Percentiles rank a stretch among this genome's conserved stretches.
phyloP scores from a whole-genome alignment of 2,888 invertebrate species.

The Oxyteleia sp. region DNA sequence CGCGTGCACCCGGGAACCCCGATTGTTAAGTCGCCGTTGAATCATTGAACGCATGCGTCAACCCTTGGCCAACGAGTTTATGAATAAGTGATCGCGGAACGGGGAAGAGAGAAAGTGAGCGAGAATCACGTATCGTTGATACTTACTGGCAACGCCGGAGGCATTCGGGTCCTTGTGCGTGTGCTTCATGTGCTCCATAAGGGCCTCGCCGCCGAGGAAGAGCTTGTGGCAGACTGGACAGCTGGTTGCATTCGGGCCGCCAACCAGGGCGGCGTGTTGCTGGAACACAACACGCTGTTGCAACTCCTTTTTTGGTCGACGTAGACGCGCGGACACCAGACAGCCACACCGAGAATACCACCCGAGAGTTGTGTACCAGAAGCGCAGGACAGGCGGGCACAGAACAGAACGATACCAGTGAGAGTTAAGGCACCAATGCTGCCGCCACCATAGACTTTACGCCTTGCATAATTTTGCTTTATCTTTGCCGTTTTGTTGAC shows the following conservation, averaged over 20 bases:
- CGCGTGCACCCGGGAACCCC: slow-evolving; percentile 46
- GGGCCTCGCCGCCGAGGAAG: slow-evolving; percentile 96
- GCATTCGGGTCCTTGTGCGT: slow-evolving; percentile 97
- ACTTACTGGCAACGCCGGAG: slow-evolving; percentile 96
- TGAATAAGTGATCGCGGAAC: slow-evolving; percentile 68
- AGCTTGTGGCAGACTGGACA: slow-evolving; percentile 98
- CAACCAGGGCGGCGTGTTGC: slow-evolving; percentile 97
- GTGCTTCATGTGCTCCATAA: slow-evolving; percentile 98
- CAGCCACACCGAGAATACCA: slow-evolving; percentile 81
- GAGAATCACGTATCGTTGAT: slow-evolving; percentile 78
- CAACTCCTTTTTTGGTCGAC: slow-evolving; percentile 90
- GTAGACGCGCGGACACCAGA: slow-evolving; percentile 77
- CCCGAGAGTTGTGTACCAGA: slow-evolving; percentile 82
- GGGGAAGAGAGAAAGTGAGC: slow-evolving; percentile 73
- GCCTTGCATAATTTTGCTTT: slow-evolving; percentile 76
- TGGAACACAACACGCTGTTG: slow-evolving; percentile 98
- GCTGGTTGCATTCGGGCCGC: slow-evolving; percentile 96
- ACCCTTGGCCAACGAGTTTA: slow-evolving; percentile 72
- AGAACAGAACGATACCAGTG: slow-evolving; percentile 85
- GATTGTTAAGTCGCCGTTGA: slow-evolving; percentile 66
- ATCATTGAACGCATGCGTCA: slow-evolving; percentile 72
- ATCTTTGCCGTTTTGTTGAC: slow-evolving; percentile 41
- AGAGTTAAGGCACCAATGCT: slow-evolving; percentile 79
- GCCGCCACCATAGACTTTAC: slow-evolving; percentile 78
- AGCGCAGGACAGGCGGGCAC: slow-evolving; percentile 84